These are phyloP conservation scores for Muscicapa comitata DNA, from an alignment of 2,797 vertebrate genomes.

Conservation along the genomic window DNA sequence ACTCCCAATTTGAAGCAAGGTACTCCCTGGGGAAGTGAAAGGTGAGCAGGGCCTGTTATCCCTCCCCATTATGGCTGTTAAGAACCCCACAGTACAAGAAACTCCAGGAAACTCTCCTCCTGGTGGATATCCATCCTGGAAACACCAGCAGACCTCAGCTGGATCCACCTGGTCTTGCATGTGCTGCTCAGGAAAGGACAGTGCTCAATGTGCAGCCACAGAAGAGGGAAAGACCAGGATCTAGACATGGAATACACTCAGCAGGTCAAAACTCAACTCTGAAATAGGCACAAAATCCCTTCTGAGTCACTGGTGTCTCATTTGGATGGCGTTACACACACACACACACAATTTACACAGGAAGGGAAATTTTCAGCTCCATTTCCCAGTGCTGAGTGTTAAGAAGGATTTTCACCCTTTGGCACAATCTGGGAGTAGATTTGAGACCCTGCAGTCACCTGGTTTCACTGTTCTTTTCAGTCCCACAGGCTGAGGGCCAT, in stretches of 20 bases:
- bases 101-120: not conserved
- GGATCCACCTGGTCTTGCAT: not conserved
- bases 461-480: not conserved
- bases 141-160: not conserved
- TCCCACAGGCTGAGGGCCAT: rapidly evolving
- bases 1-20: rapidly evolving
- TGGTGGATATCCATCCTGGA: not conserved
- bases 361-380: not conserved
- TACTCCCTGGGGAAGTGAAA: not conserved
- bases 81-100: rapidly evolving
- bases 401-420: not conserved
- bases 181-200: not conserved
- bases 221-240: not conserved
- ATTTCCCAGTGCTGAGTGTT: not conserved
- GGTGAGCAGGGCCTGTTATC: not conserved
- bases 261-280: not conserved
- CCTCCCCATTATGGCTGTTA: rapidly evolving
- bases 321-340: not conserved
- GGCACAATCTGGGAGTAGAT: rapidly evolving
- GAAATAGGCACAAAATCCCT: not conserved
- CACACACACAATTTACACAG: too few species aligned
- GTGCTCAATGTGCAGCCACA: not conserved
- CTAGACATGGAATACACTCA: not conserved
- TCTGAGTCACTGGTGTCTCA: not conserved
- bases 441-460: not conserved